Evolutionary conservation across 1,140 invertebrate species (phyloP), one percentile per base, ranked within the genome.

Genomic region (Sarcophaga peregrina): DNA sequence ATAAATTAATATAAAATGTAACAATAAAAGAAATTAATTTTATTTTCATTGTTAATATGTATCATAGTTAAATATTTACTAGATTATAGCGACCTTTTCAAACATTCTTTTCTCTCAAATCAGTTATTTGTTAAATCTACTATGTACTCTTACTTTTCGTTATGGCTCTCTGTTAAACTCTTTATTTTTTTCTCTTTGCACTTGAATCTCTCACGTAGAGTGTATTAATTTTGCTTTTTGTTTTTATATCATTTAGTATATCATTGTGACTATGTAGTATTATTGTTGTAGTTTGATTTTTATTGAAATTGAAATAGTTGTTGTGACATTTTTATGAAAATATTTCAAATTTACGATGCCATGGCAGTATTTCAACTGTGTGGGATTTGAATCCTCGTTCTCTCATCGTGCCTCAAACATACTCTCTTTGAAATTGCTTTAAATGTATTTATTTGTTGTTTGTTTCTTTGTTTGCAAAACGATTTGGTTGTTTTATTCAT

Each of bases 241-340:
- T 73, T 82, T 47, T 82, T 20, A 46, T 47, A 37, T 10, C 46
- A 73, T 68, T 72, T 45, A 37, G 25, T 37, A 4, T 37, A 2
- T 37, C 4, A 4, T 37, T 68, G 17, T 68, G 11, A 68, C 58
- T 68, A 68, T 72, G 58, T 37, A 47, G 68, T 47, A 8, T 68
- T 83, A 68, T 84, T 83, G 81, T 54, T 84, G 82, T 80, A 72
- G 47, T 52, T 84, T 46, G 58, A 73, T 86, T 84, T 68, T 83
- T 83, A 85, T 87, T 86, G 84, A 85, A 81, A 83, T 87, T 84
- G 80, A 88, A 83, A 88, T 86, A 87, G 85, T 85, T 88, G 87
- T 88, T 88, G 87, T 88, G 87, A 88, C 87, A 88, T 87, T 88
- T 88, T 88, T 88, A 88, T 88, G 87, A 88, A 88, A 87, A 85